Percentiles rank a stretch among this genome's conserved stretches.
Evolutionary conservation across 2,888 invertebrate species (phyloP).

Genomic region (Thyatira batis): DNA sequence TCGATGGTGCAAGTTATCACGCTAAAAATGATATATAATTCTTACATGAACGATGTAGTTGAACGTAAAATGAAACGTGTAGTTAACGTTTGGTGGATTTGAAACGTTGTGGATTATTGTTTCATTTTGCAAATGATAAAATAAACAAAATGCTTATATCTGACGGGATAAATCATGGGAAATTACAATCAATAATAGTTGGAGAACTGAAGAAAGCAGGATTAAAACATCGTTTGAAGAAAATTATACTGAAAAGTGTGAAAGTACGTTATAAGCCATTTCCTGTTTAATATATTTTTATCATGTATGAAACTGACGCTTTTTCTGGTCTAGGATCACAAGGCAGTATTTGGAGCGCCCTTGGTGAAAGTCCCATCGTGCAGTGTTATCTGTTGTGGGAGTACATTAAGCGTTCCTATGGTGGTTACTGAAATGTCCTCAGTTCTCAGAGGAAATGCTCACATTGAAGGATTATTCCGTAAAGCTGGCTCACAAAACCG

Average conservation of each 20-base stretch:
- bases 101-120: constrained; percentile 32
- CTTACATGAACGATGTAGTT: not conserved
- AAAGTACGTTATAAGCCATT: constrained; percentile 60
- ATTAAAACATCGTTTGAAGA: constrained; percentile 87
- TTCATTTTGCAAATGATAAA: constrained; percentile 31
- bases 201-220: constrained; percentile 86
- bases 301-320: not conserved
- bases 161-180: constrained; percentile 75
- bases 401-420: constrained; percentile 86
- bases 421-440: constrained; percentile 88
- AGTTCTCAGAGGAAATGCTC: constrained; percentile 85
- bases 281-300: not conserved
- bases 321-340: constrained; percentile 61
- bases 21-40: too few species aligned
- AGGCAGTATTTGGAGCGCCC: constrained; percentile 77
- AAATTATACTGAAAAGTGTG: constrained; percentile 80
- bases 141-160: constrained; percentile 74
- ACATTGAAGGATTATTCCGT: constrained; percentile 92
- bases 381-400: constrained; percentile 85
- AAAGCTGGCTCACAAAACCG: constrained; percentile 93
- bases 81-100: constrained; percentile 55
- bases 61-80: constrained; percentile 24
- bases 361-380: constrained; percentile 72
- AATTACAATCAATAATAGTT: constrained; percentile 81
- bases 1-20: too few species aligned